Evolutionary conservation across 2,888 invertebrate genomes (phyloP), one percentile per base, ranked within the genome.

Genomic region (Schizotus pectinicornis): DNA sequence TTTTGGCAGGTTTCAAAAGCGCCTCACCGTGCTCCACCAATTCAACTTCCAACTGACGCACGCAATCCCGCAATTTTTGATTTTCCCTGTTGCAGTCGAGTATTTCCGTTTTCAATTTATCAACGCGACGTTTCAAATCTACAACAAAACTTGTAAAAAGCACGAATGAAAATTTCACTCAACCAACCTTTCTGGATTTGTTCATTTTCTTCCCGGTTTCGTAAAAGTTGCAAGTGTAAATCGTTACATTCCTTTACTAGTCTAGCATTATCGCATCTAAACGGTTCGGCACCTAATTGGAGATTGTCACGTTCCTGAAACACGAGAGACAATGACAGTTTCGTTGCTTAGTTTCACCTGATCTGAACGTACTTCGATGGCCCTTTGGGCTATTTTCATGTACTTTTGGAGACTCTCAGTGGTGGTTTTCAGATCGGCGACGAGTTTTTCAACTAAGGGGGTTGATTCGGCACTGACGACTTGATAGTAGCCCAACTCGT

Each of bases 361-460:
- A 45, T 48, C 36, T 6, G 8, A 41, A 30, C 61, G 67, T 76
- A 88, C 88, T 82, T 88, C 85, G 32, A 86, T 77, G 48, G 89
- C 85, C 69, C 88, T 85, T 74, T 88, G 85, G 5, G 91, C 87
- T 67, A 91, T 80, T 59, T 87, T 84, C 83, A 94, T 94, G 63
- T 92, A 89, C 80, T 93, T 90, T 73, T 92, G 89, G 51, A 95
- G 82, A 73, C 90, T 93, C 67, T 91, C 89, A n/a, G 94, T 95
- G 6, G 94, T 94, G 76, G 91, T 90, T 59, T 94, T 83, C 56
- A 95, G 83, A 80, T 96, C 95, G 39, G 88, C 87, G 50, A 95
- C 81, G 56, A 96, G 78, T 73, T 86, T 87, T 79, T 92, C 90
- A 64, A 94, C 91, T 62, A 96, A 80, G 34, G 92, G 89, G 36